These are phyloP conservation scores for Astyanax mexicanus DNA, from an alignment of 2,797 vertebrate genomes.

Conservation along the genomic window DNA sequence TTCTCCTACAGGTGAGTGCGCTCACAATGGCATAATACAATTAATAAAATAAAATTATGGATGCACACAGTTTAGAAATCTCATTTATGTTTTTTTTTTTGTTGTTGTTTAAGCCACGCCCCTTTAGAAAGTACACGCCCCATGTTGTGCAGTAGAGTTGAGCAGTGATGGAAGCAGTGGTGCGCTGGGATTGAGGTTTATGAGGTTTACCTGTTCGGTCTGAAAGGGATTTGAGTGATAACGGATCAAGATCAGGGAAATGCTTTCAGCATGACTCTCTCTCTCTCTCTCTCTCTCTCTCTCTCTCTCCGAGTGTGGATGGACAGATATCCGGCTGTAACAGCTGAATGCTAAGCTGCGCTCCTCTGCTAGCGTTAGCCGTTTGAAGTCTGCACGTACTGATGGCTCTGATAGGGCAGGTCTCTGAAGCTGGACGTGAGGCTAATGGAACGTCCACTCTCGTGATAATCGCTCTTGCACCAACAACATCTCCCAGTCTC, in stretches of 20 bases:
- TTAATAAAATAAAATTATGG: too few relatives aligned
- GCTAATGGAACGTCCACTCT: conserved; percentile 38
- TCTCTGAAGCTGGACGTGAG: conserved; percentile 32
- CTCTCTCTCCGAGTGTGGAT: conserved; percentile 36
- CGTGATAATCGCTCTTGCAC: conserved; percentile 25
- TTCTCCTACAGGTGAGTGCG: too few relatives aligned
- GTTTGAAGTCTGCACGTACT: conserved; percentile 54
- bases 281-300: conserved; percentile 14
- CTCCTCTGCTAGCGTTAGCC: conserved; percentile 38
- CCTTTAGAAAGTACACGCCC: too few relatives aligned
- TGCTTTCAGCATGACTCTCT: conserved; percentile 49
- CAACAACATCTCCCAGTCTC: conserved; percentile 24
- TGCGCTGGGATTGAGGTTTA: conserved; percentile 51
- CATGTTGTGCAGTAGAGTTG: too few relatives aligned
- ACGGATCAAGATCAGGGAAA: conserved; percentile 60
- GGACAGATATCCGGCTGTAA: conserved; percentile 46
- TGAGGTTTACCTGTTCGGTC: conserved; percentile 48
- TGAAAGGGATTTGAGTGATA: conserved; percentile 51
- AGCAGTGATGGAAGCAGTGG: too few relatives aligned
- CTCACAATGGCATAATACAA: too few relatives aligned
- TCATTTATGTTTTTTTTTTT: too few relatives aligned
- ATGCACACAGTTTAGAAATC: too few relatives aligned
- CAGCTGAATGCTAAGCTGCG: conserved; percentile 41
- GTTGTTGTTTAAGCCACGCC: too few relatives aligned
- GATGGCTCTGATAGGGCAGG: conserved; percentile 56